phyloP scores from a whole-genome alignment of 2,888 invertebrate species.

The Sialis fuliginosa region DNA sequence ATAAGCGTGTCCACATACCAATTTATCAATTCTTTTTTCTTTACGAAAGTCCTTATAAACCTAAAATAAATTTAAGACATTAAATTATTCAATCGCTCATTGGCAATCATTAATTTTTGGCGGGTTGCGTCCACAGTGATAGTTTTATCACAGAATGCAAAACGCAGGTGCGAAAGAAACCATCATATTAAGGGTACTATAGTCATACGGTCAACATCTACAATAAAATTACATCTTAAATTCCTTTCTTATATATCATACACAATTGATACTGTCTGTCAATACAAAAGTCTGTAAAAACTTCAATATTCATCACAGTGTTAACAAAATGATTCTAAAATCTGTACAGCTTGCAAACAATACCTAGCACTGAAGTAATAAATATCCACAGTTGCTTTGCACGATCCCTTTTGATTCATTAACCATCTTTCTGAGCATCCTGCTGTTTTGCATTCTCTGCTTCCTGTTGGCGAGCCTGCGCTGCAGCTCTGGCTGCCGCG shows the following conservation, averaged over 20 bases:
- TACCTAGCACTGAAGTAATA: no score
- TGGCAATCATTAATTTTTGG: neutral
- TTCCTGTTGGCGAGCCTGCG: conserved; percentile 24
- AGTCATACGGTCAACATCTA: no score
- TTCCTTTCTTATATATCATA: no score
- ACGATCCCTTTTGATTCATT: neutral
- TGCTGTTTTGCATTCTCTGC: conserved; percentile 15
- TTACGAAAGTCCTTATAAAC: neutral
- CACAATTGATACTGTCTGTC: no score
- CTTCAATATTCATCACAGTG: no score
- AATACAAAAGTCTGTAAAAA: no score
- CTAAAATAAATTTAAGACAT: neutral
- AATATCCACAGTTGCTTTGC: neutral
- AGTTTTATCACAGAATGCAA: neutral
- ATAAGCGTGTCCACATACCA: conserved; percentile 7
- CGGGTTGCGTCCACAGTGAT: neutral
- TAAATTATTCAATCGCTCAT: neutral
- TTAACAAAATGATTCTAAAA: no score
- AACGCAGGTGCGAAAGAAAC: no score
- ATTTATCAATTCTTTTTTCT: conserved; percentile 2
- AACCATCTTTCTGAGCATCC: neutral
- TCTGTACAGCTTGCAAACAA: no score
- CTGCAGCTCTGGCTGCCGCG: conserved; percentile 30
- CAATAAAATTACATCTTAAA: no score
- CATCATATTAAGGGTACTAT: no score